Base-by-base conservation (phyloP, 1,140 invertebrate genomes). In the Pseudomyrmex concolor region DNA sequence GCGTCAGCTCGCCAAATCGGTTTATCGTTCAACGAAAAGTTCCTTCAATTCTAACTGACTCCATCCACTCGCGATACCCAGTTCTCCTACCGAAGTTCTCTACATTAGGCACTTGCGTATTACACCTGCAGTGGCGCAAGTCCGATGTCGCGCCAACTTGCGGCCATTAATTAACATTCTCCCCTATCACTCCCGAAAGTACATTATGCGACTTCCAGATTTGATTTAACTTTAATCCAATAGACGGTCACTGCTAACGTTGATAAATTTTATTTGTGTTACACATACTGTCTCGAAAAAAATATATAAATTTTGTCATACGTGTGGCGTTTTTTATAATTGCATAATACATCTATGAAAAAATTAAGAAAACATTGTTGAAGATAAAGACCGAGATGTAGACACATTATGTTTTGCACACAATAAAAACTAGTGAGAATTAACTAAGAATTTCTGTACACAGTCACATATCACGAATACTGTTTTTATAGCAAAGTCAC, bases 1-100 rank as follows among this genome's bases (percentile, higher is more conserved):
- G 87, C 88, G 84, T 59, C 80, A 76, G 73, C 81, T 88, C 89
- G 87, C 89, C 87, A 93, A 94, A 94, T 94, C 90, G 87, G 90
- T 92, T 94, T 94, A 94, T 81, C 89, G 90, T 88, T 87, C 82
- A 76, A 60, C 77, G 83, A 88, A 92, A 92, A 92, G 91, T 93
- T 92, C 77, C 89, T 83, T 87, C 87, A 90, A 92, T 91, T 91
- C 88, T 90, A 90, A 91, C 89, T 84, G 88, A 89, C 90, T 90
- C 86, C 68, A 84, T 85, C 84, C 78, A 80, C 77, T 80, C 71
- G 66, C 85, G 66, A 84, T 83, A 84, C 66, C 63, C 63, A 22
- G 54, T 72, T 54, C 34, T 34, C 34, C 34, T 45, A 57, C 68
- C 60, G 70, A 89, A 89, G 84, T 88, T 89, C 77, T 77, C 84